Percentiles rank a stretch among this genome's conserved stretches.
Evolutionary conservation across 2,113 vertebrate genomes (phyloP).

Genomic region (Sporophila hypoxantha): DNA sequence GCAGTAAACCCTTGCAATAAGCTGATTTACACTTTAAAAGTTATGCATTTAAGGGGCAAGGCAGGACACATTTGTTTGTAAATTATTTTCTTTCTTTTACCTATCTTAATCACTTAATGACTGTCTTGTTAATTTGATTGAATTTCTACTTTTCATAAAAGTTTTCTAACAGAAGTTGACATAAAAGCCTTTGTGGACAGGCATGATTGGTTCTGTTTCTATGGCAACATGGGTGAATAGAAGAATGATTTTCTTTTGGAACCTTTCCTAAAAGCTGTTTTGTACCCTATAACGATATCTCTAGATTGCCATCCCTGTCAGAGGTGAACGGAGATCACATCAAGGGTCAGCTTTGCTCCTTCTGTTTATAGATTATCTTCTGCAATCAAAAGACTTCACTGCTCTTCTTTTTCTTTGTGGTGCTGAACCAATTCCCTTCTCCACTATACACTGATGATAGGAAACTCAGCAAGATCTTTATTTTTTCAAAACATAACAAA

Average conservation of each 20-base stretch:
- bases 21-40: background rate
- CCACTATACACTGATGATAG: conserved; percentile 4
- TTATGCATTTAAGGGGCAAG: background rate
- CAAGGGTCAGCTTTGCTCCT: conserved; percentile 68
- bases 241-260: conserved; percentile 75
- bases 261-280: conserved; percentile 70
- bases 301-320: conserved; percentile 65
- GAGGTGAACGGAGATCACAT: conserved; percentile 67
- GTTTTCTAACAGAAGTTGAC: conserved; percentile 73
- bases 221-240: conserved; percentile 69
- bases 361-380: conserved; percentile 69
- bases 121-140: conserved; percentile 59
- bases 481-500: conserved; percentile 24
- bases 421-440: conserved; percentile 34
- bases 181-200: conserved; percentile 68
- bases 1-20: background rate
- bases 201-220: conserved; percentile 73
- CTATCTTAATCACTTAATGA: conserved; percentile 41
- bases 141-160: conserved; percentile 66
- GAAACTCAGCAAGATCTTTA: conserved; percentile 7
- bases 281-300: conserved; percentile 65
- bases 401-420: conserved; percentile 40
- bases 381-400: conserved; percentile 55
- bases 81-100: background rate
- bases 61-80: background rate